Evolutionary conservation across 2,888 invertebrate genomes (phyloP), one percentile per base, ranked within the genome.

Genomic region (Drosophila tanythrix): DNA sequence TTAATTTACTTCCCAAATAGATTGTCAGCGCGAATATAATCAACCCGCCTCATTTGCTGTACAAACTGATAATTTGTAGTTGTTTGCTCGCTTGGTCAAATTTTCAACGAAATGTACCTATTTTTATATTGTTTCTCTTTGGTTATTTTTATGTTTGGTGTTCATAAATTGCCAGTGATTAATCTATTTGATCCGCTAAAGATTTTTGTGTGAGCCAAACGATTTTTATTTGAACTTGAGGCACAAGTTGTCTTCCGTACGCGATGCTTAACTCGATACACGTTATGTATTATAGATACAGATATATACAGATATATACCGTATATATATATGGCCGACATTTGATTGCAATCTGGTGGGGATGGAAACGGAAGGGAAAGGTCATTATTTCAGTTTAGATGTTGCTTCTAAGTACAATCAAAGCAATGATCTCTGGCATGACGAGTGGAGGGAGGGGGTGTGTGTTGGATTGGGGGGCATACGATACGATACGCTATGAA

Each of bases 191-290:
- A 87, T 85, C 78, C 82, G 72, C 57, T 27, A 68, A n/a, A 38
- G 36, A 57, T 72, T 64, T 51, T 31, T 72, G 70, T 78, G 70
- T 81, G 64, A 70, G 71, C 81, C 75, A 82, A 79, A 80, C 82
- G 89, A 89, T 89, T 85, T 89, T 77, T 89, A 85, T 85, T 85
- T 85, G 88, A 85, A 89, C 89, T 85, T 89, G 85, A 87, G 74
- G 74, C 74, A 70, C 67, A 75, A 48, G 52, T 51, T 63, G 15
- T 33, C 33, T 46, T 46, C 25, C 51, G 36, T 33, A 38, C 13
- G 46, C 56, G 46, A 53, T 74, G 75, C 38, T 75, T 70, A 64
- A 76, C 50, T 52, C 64, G 64, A 72, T 56, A 33, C 11, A 59
- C 55, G 57, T 48, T 53, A 25, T 62, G 38, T 27, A 74, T 52